phyloP scores from a whole-genome alignment of 2,113 vertebrate species.

The Natator depressus region DNA sequence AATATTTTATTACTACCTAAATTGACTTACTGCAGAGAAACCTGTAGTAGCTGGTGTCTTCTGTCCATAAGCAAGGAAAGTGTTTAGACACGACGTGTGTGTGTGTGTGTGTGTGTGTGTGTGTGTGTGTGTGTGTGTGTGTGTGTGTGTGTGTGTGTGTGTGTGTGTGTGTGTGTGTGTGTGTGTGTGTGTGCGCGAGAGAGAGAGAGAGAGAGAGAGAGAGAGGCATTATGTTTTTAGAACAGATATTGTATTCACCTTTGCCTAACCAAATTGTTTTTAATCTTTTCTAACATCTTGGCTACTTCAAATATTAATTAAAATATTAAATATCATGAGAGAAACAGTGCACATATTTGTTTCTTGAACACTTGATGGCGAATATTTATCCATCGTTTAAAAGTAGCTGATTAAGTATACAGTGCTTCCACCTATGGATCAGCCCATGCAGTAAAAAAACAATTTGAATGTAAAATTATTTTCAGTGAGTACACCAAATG shows the following conservation, averaged over 20 bases:
- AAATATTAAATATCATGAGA: not conserved
- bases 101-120: too few species aligned
- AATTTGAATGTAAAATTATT: conserved; percentile 54
- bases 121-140: too few species aligned
- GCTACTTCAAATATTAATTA: not conserved
- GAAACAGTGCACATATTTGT: conserved; percentile 2
- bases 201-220: not conserved
- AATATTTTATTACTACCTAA: conserved; percentile 24
- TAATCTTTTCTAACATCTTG: conserved; percentile 15
- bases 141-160: not conserved
- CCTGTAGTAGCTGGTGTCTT: not conserved
- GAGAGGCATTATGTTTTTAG: not conserved
- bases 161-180: too few species aligned
- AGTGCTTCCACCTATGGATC: conserved; percentile 72
- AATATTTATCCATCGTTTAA: conserved; percentile 40
- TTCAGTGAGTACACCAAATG: conserved; percentile 77
- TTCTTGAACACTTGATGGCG: conserved; percentile 48
- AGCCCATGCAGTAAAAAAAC: conserved; percentile 77
- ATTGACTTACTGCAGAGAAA: conserved; percentile 14
- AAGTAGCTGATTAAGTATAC: conserved; percentile 38
- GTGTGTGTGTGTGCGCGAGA: too few species aligned
- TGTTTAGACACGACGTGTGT: not conserved
- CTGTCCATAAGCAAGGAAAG: conserved; percentile 20
- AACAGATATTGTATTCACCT: not conserved
- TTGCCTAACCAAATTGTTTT: conserved; percentile 12